Percentiles rank a stretch among this genome's conserved stretches.
phyloP scores from a whole-genome alignment of 2,888 invertebrate genomes.

The Girardia tigrina region DNA sequence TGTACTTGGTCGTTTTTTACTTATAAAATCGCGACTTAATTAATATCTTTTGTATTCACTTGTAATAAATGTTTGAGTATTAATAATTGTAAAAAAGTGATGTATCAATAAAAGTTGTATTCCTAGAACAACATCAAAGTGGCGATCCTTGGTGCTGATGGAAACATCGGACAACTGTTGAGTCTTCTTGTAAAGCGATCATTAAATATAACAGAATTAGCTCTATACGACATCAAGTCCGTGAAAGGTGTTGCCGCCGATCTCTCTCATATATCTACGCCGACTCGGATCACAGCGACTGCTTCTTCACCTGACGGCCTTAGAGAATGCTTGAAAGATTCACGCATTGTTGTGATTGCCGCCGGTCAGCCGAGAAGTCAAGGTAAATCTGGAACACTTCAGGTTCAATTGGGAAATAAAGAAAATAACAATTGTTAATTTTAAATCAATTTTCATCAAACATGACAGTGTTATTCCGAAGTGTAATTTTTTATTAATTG shows the following conservation, averaged over 20 bases:
- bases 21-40: no score
- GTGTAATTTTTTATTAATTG: no score
- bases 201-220: constrained; percentile 62
- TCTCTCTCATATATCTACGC: constrained; percentile 82
- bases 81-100: neutral
- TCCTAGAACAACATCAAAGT: constrained; percentile 60
- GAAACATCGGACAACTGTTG: constrained; percentile 91
- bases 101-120: neutral
- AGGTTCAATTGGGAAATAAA: no score
- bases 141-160: constrained; percentile 83
- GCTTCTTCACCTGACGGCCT: constrained; percentile 56
- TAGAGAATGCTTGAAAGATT: constrained; percentile 67
- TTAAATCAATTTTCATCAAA: no score
- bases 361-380: constrained; percentile 97
- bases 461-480: no score
- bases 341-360: constrained; percentile 82
- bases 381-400: constrained; percentile 53
- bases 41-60: no score
- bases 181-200: constrained; percentile 69
- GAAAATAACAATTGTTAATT: no score
- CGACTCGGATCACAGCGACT: constrained; percentile 56
- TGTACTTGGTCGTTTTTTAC: neutral
- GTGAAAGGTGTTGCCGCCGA: constrained; percentile 75
- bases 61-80: neutral
- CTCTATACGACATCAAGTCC: constrained; percentile 74